Conservation (phyloP, 2,797 vertebrate species). For the Myotis findleyi region DNA sequence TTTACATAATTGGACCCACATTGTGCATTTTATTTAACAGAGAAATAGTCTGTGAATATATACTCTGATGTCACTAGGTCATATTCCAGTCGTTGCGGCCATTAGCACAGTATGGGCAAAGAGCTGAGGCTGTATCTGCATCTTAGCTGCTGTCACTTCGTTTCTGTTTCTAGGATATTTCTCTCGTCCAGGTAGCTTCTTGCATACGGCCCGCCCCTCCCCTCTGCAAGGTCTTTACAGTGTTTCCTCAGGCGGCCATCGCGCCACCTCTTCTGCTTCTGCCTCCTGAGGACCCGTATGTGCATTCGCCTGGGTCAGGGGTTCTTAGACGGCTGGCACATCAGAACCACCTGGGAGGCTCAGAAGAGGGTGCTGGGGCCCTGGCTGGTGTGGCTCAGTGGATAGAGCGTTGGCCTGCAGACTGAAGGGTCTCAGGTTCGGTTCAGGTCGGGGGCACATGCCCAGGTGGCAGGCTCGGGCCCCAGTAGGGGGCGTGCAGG, state of each 20-base stretch:
- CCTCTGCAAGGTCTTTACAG: neutral
- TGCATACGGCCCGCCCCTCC: neutral
- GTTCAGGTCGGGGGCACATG: no score
- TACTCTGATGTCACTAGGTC: neutral
- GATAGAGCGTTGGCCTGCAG: no score
- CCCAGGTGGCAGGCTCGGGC: no score
- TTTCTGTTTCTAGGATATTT: neutral
- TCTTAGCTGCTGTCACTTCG: neutral
- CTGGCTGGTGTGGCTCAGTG: no score
- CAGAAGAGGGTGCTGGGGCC: neutral
- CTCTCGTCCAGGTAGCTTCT: neutral
- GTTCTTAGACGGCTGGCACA: neutral
- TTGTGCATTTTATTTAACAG: neutral
- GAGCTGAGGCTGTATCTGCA: neutral
- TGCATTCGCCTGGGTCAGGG: neutral
- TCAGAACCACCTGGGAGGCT: neutral
- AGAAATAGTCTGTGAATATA: neutral
- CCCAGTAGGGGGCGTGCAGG: no score
- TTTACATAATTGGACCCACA: neutral
- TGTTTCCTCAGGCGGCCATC: neutral
- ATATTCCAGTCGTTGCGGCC: neutral
- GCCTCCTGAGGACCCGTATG: neutral
- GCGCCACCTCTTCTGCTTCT: neutral
- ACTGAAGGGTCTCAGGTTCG: no score
- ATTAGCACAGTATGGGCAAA: neutral